Percentiles rank a stretch among this genome's conserved stretches.
phyloP scores from a whole-genome alignment of 1,140 invertebrate genomes.

The Piezodorus guildinii region DNA sequence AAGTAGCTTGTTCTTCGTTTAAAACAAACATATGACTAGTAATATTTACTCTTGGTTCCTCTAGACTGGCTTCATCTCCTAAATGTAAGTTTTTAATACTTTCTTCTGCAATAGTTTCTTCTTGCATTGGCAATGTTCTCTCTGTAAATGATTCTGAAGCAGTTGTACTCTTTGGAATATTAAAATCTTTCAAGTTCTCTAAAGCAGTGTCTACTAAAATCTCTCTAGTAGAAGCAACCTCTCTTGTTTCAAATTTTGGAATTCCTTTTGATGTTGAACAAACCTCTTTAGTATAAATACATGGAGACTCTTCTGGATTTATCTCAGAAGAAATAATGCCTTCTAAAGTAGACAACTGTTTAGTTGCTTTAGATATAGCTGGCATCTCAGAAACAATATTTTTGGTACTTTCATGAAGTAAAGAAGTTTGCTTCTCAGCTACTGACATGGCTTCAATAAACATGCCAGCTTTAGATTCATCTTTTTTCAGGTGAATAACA shows the following conservation, averaged over 20 bases:
- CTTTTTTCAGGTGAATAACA: neutral
- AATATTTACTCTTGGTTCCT: conserved; percentile 18
- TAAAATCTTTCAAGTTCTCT: neutral
- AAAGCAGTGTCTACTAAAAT: conserved; percentile 7
- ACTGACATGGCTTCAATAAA: conserved; percentile 16
- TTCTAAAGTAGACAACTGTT: conserved; percentile 17
- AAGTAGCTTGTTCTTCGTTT: conserved; percentile 13
- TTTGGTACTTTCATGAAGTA: conserved; percentile 1
- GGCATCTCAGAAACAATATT: neutral
- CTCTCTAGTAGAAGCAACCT: conserved; percentile 20
- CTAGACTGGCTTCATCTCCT: neutral
- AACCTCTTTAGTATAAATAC: neutral
- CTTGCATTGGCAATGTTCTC: conserved; percentile 9
- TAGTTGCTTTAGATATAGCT: conserved; percentile 6
- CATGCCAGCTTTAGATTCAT: neutral
- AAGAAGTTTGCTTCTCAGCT: conserved; percentile 9
- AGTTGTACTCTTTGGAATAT: no score
- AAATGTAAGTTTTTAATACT: conserved; percentile 12
- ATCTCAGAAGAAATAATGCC: conserved; percentile 5
- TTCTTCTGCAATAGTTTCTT: conserved; percentile 20
- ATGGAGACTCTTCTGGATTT: neutral
- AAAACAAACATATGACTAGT: conserved; percentile 16
- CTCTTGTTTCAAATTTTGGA: conserved; percentile 21
- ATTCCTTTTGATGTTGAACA: conserved; percentile 10
- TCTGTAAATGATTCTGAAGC: neutral